phyloP scores from a whole-genome alignment of 2,113 vertebrate genomes.

The Periophthalmus modestus region DNA sequence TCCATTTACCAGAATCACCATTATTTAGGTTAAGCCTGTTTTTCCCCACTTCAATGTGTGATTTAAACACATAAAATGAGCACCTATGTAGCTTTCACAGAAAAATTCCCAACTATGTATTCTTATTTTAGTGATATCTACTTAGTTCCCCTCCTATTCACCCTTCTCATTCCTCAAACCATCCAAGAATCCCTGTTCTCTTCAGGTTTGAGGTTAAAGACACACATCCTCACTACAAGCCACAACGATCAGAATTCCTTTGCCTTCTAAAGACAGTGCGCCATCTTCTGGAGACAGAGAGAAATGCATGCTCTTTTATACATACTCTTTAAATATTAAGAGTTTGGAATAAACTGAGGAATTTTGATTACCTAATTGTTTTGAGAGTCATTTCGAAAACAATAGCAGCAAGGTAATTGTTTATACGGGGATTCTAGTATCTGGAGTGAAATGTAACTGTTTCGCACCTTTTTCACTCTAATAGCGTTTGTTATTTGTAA shows the following conservation, averaged over 20 bases:
- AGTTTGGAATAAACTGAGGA: background rate
- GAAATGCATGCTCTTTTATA: conserved; percentile 42
- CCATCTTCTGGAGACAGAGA: conserved; percentile 72
- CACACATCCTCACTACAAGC: conserved; percentile 54
- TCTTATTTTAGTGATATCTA: conserved; percentile 60
- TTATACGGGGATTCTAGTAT: background rate
- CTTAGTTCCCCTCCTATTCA: conserved; percentile 47
- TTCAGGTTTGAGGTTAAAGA: conserved; percentile 73
- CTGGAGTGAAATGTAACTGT: background rate
- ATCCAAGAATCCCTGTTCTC: conserved; percentile 64
- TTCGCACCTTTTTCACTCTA: background rate
- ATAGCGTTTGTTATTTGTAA: background rate
- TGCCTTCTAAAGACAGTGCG: conserved; percentile 70
- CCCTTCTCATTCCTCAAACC: conserved; percentile 49
- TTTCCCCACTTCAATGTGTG: conserved; percentile 15
- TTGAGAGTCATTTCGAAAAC: background rate
- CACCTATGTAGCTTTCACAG: conserved; percentile 33
- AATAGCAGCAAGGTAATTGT: background rate
- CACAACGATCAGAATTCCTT: conserved; percentile 16
- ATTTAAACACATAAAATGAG: conserved; percentile 31
- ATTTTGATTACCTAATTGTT: background rate
- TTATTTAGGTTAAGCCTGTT: conserved; percentile 6
- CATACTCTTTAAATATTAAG: background rate
- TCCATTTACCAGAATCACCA: conserved; percentile 43
- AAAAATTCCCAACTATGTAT: conserved; percentile 64